Conservation (phyloP, 2,797 vertebrate genomes). For the Aldrovandia affinis region DNA sequence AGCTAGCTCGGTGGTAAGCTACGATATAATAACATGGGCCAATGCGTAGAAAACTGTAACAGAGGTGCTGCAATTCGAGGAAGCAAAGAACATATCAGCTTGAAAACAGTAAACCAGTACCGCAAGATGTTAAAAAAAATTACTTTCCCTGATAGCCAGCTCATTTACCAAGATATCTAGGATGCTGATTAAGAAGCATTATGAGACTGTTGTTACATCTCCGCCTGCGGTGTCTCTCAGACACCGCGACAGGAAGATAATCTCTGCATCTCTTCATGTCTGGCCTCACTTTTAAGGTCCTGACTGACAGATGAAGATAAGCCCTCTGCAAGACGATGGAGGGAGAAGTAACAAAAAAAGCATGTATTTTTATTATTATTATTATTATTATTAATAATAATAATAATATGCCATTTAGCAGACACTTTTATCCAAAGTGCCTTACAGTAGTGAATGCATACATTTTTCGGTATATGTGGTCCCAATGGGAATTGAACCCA, state of each 20-base stretch:
- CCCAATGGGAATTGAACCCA: too few relatives aligned
- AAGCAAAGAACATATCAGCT: background rate
- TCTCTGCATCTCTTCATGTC: background rate
- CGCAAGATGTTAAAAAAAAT: background rate
- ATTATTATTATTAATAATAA: too few relatives aligned
- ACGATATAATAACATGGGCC: background rate
- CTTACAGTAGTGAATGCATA: too few relatives aligned
- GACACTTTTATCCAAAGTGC: too few relatives aligned
- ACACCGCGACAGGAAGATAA: background rate
- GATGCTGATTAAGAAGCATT: too few relatives aligned
- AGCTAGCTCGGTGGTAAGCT: background rate
- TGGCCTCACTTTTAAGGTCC: background rate
- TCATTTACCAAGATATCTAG: background rate
- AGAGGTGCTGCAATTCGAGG: background rate
- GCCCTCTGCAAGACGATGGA: background rate
- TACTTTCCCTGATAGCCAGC: background rate
- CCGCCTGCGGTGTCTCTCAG: background rate
- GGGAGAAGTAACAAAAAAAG: background rate
- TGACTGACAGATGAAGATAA: background rate
- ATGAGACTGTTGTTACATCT: background rate
- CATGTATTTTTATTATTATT: too few relatives aligned
- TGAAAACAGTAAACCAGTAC: background rate
- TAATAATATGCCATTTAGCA: too few relatives aligned
- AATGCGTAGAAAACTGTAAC: background rate
- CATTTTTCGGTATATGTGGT: too few relatives aligned